A percentile compares a stretch with the other conserved stretches of the same genome.
These are phyloP conservation scores for Agelaius phoeniceus DNA, from an alignment of 2,113 vertebrate genomes.

Conservation along the genomic window DNA sequence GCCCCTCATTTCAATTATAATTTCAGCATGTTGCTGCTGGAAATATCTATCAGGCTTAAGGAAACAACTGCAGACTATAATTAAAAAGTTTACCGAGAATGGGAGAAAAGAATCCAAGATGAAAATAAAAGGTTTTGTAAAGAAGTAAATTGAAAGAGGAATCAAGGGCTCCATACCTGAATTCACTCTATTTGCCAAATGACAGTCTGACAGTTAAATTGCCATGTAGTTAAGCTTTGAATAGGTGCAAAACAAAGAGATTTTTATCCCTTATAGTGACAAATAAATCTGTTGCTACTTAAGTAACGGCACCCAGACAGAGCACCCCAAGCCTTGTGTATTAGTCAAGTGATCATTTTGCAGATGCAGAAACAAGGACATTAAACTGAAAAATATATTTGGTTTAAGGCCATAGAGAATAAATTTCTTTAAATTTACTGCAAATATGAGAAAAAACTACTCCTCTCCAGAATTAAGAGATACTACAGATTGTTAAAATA, in stretches of 20 bases:
- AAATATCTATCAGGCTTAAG: conserved; percentile 1
- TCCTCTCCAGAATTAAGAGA: not conserved
- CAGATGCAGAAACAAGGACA: not conserved
- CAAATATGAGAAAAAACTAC: not conserved
- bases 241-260: not conserved
- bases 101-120: not conserved
- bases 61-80: not conserved
- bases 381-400: not conserved
- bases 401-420: not conserved
- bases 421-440: not conserved
- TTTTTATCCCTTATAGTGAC: not conserved
- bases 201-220: not conserved
- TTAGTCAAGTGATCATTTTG: not conserved
- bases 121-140: not conserved
- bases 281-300: not conserved
- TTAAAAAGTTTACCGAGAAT: not conserved
- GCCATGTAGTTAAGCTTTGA: not conserved
- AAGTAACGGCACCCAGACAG: not conserved
- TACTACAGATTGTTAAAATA: not conserved
- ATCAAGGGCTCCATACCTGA: not conserved
- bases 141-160: not conserved
- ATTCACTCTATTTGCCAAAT: not conserved
- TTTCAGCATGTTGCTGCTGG: conserved; percentile 21
- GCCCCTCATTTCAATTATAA: conserved; percentile 14
- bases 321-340: not conserved